Conservation (phyloP, 1,140 invertebrate species). For the Armadillidium nasatum region DNA sequence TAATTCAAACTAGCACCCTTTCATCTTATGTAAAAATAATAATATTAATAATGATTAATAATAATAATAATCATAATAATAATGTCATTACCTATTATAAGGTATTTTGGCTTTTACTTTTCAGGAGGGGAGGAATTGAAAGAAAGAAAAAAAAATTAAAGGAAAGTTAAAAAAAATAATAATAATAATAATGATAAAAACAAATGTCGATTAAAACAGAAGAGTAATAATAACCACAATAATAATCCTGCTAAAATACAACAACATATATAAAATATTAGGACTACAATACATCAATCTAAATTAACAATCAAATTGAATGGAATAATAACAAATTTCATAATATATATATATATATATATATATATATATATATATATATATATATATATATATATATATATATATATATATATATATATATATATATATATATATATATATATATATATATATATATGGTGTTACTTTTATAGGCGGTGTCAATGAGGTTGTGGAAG, state of each 20-base stretch:
- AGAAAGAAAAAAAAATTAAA: neutral
- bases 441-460: slow-evolving; percentile 3
- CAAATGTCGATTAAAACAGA: neutral
- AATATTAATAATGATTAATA: neutral
- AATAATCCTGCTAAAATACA: too few relatives aligned
- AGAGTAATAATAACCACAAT: neutral
- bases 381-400: slow-evolving; percentile 14
- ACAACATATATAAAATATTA: too few relatives aligned
- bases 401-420: slow-evolving; percentile 9
- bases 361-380: slow-evolving; percentile 20
- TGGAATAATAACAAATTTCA: neutral
- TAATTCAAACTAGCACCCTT: slow-evolving; percentile 37
- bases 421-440: neutral
- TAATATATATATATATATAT: slow-evolving; percentile 20
- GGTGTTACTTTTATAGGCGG: too few relatives aligned
- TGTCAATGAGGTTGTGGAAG: too few relatives aligned
- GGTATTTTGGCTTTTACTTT: neutral
- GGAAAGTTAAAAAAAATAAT: neutral
- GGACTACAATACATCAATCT: too few relatives aligned
- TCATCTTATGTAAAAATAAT: slow-evolving; percentile 26
- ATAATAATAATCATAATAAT: neutral
- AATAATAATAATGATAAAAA: neutral
- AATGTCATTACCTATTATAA: slow-evolving; percentile 6
- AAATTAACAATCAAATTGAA: too few relatives aligned
- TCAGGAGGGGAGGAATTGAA: neutral